Base-by-base conservation (phyloP, 2,113 vertebrate genomes). In the Corythoichthys intestinalis region DNA sequence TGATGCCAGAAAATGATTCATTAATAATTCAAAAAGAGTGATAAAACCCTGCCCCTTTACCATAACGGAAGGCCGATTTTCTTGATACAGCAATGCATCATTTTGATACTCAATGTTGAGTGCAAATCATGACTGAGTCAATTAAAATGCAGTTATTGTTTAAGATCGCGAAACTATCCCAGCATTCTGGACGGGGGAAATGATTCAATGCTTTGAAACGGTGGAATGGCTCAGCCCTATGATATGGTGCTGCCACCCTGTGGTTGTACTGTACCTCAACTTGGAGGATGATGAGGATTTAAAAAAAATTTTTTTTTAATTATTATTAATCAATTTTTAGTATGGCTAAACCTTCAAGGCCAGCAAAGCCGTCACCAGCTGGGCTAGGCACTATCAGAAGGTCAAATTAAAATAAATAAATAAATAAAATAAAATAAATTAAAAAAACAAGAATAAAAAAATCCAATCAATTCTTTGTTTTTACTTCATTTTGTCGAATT, bases 21-120 rank as follows among this genome's bases (percentile, higher is more conserved):
- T 90, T 83, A 91, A 89, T 90, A 87, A 91, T 90, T 83, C 85
- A 87, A 76, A 3, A 61, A 65, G 71, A 81, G 78, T 28, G 80
- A 69, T 87, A 83, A 71, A 88, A 80, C 75, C 67, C 80, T 67
- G 80, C 65, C 77, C 79, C 80, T 85, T 85, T 73, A 74, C 66
- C 34, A 52, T 52, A 48, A 7, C 14, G 20, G 34, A 46, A 63
- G 38, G 4, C 9, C 13, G 35, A 14, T 48, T 2, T 8, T 38
- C 35, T 58, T 37, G 34, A 54, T 70, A 50, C 9, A 66, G 37
- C 48, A 37, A 38, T 12, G 35, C 48, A 4, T 20, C 48, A 49
- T 66, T 20, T 66, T 35, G 11, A 39, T 14, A 17, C 49, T 53
- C 14, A 66, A 37, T 28, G 11, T n/a, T 20, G 17, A 44, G 59